Base-by-base conservation (phyloP, 2,888 invertebrate genomes). In the Rhingia campestris region DNA sequence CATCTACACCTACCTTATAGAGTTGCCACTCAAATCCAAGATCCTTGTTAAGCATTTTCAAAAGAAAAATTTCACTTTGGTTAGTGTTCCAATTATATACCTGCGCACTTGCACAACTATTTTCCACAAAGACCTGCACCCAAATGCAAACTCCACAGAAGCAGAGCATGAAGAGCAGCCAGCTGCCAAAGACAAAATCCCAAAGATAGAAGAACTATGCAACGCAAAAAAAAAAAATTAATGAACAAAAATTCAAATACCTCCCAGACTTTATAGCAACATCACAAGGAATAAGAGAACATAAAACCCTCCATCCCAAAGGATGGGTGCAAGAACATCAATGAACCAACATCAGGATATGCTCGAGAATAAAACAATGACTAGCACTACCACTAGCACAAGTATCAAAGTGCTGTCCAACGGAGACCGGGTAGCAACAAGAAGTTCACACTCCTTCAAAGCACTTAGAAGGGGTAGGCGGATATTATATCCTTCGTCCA, bases 161-260 rank as follows among this genome's bases (percentile, higher is more conserved):
- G 43, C 43, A 14, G 6, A 4, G 6, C 1, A 37, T 4, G 22
- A 35, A 59, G 33, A 61, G 7, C 7, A 22, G 4, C 12, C 22
- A 22, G 7, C n/a, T 61, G 9, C 22, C 53, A 51, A 53, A 64
- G 56, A 53, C n/a, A 51, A 32, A 61, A 41, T 59, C 43, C 37
- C 39, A 6, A 61, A 74, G 22, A 37, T 3, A 22, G 5, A 35
- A 41, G 12, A 53, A n/a, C 4, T 14, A 41, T 59, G 47, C 30
- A 33, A 59, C 12, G 10, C 12, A 33, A 4, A 61, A 30, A 37
- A 51, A 63, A 58, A 73, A 63, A 63, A 58, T 70, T 81, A 81
- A 81, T 70, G 75, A 81, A 64, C 58, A 70, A 51, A 58, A 74
- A 81, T 81, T 69, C 69, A 80, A 73, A 80, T 80, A 80, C 41